Percentiles rank a stretch among this genome's conserved stretches.
These are phyloP conservation scores for Euschistus heros DNA, from an alignment of 1,140 invertebrate species.

Conservation along the genomic window DNA sequence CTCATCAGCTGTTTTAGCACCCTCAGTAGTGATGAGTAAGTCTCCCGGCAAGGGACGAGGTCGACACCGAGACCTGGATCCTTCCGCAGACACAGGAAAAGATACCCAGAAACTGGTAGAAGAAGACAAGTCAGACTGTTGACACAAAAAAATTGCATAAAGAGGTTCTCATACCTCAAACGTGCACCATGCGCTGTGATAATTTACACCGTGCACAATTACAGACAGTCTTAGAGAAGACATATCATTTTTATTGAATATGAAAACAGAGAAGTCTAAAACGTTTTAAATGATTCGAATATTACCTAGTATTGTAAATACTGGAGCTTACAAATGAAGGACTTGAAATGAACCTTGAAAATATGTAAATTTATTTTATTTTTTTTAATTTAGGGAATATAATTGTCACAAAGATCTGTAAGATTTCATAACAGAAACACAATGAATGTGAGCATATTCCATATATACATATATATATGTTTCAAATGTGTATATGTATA, in stretches of 20 bases:
- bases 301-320: slow-evolving; percentile 17
- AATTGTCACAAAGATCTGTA: slow-evolving; percentile 4
- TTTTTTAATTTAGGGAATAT: slow-evolving; percentile 11
- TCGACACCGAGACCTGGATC: slow-evolving; percentile 65
- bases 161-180: neutral
- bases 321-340: neutral
- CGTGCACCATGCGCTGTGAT: neutral
- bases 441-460: slow-evolving; percentile 10
- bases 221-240: neutral
- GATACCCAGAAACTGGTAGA: slow-evolving; percentile 82
- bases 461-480: slow-evolving; percentile 14
- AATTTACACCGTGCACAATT: neutral
- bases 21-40: slow-evolving; percentile 65
- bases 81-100: slow-evolving; percentile 66
- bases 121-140: slow-evolving; percentile 64
- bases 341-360: neutral
- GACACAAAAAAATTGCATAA: slow-evolving; percentile 7
- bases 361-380: slow-evolving; percentile 7
- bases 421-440: neutral
- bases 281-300: neutral
- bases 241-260: slow-evolving; percentile 8
- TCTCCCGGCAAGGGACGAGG: slow-evolving; percentile 39
- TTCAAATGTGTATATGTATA: slow-evolving; percentile 3
- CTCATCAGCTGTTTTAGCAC: slow-evolving; percentile 59
- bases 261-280: neutral